Evolutionary conservation across 2,113 vertebrate species (phyloP), one percentile per base, ranked within the genome.

Genomic region (Edolisoma coerulescens): DNA sequence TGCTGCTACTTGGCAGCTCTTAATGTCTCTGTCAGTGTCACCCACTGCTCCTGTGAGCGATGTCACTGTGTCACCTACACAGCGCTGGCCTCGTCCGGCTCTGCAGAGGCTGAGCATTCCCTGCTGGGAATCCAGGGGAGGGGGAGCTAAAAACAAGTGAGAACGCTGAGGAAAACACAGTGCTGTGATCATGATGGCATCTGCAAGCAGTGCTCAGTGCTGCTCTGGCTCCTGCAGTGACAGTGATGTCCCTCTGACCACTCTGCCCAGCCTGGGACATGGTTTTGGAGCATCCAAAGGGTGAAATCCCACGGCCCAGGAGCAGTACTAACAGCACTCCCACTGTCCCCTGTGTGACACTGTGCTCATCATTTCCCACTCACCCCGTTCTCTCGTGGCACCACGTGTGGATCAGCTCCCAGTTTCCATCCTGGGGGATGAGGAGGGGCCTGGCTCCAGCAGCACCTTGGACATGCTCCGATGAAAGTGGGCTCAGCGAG

Each of bases 1-100:
- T 78, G 70, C 74, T 94, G 84, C 81, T 69, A 27, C 91, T 94
- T 93, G 89, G 61, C 95, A 94, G 35, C 87, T 87, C 87, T 33
- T 8, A 24, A 24, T 16, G 63, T 41, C 87, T 73, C 53, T 73
- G 87, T 42, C 84, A 57, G 61, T 3, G 63, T 54, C 91, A 89
- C 33, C 81, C 88, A 33, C 41, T 35, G 74, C 54, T 69, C 84
- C 84, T 83, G 80, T 35, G 84, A 93, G 78, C 49, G 39, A 24
- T 13, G 70, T 37, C 86, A 91, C 45, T 6, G 28, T 64, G 64
- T 57, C 84, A 93, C 75, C 75, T 7, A 13, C 84, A 13, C 57
- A 33, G 77, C 5, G 13, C 79, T 15, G 49, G 11, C 53, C 75
- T 5, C 24, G 30, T 49, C 16, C 4, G 8, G 59, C 80, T 19